Evolutionary conservation across 2,888 invertebrate genomes (phyloP).

Genomic region (Drosophila villosipedis): DNA sequence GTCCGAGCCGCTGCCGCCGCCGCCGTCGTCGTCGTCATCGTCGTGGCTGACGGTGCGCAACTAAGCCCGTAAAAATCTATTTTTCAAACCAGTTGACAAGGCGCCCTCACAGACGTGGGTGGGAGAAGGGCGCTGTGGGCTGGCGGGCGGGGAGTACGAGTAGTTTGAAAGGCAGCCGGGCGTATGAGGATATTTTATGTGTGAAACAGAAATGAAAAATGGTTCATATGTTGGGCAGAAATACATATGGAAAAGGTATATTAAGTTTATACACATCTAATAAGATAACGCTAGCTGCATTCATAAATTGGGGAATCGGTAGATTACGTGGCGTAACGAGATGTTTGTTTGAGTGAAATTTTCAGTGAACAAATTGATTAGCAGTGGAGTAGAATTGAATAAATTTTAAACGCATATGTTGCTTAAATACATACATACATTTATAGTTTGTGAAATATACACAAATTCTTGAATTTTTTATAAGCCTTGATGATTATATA

Average conservation of each 20-base stretch:
- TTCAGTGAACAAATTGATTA: slow-evolving; percentile 1
- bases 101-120: slow-evolving; percentile 39
- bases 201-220: slow-evolving; percentile 58
- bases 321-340: background rate
- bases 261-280: slow-evolving; percentile 44
- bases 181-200: slow-evolving; percentile 53
- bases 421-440: background rate
- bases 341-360: background rate
- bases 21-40: slow-evolving; percentile 6
- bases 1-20: slow-evolving; percentile 10
- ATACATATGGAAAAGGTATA: slow-evolving; percentile 39
- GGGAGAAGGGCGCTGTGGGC: background rate
- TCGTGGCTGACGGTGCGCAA: slow-evolving; percentile 79
- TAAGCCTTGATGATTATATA: background rate
- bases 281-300: slow-evolving; percentile 31
- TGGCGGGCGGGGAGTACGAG: slow-evolving; percentile 1
- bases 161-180: slow-evolving; percentile 48
- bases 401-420: background rate
- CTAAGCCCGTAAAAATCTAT: slow-evolving; percentile 79
- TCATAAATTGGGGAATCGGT: slow-evolving; percentile 19
- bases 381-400: background rate
- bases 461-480: background rate
- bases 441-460: background rate
- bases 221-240: slow-evolving; percentile 28
- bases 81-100: slow-evolving; percentile 81